Base-by-base conservation (phyloP, 1,140 invertebrate species). In the Aporrectodea caliginosa region DNA sequence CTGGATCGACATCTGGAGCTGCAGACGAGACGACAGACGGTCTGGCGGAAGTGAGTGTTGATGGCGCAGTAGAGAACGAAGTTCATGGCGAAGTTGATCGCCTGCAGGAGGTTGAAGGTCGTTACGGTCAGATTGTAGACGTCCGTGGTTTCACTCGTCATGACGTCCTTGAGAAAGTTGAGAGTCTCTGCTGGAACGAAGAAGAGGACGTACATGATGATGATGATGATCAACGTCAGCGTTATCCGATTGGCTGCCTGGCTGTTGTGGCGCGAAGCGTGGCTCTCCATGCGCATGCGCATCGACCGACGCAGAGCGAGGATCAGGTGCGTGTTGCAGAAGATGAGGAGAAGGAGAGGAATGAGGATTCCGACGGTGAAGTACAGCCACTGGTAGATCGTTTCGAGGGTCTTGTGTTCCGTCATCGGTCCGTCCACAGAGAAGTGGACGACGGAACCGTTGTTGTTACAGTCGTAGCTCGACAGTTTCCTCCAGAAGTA, bases 1-100 rank as follows among this genome's bases (percentile, higher is more conserved):
- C 73, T 34, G 6, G 31, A n/a, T 1, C 34, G n/a, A 31, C 73
- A 69, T 73, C 79, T 68, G 31, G 70, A 35, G 75, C 79, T 78
- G 58, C 31, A 73, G 1, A 80, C 33, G 75, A 80, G 16, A 22
- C 76, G 69, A 12, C 70, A 34, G 34, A 71, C 33, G 27, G 85
- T 85, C 72, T 83, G 82, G 22, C 86, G 80, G 80, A 87, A 87
- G 33, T 84, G 83, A 70, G 85, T 85, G 83, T 87, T 87, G 14
- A 87, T 83, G 1, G 83, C 83, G 80, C 86, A 87, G 78, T 87
- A 87, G 0, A 87, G 79, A 2, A 86, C 82, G 78, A 87, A 87
- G 78, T 87, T 87, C 0, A 85, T 80, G 1, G 85, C 85, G 75
- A 86, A 87, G 71, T 87, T 87, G 33, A 87, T 79, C 0, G 85